Conservation (phyloP, 2,888 invertebrate genomes). For the Troides aeacus region DNA sequence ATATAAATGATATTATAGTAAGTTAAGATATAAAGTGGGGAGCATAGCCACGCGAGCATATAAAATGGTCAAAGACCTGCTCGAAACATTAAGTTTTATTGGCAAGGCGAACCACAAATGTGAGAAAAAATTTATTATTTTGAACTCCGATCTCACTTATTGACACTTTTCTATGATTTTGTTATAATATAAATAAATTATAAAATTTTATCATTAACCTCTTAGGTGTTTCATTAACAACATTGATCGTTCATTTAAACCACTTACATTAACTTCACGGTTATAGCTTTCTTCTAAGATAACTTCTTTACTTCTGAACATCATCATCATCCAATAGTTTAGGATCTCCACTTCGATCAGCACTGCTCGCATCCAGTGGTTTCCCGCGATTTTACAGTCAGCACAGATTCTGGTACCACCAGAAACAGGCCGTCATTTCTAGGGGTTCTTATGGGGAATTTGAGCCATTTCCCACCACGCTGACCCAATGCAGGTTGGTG, state of each 20-base stretch:
- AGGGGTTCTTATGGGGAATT: too few species aligned
- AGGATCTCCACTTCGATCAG: too few species aligned
- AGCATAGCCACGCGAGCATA: neutral
- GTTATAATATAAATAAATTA: neutral
- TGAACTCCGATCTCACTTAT: neutral
- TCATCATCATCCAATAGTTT: too few species aligned
- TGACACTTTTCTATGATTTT: neutral
- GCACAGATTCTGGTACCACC: too few species aligned
- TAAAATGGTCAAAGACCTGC: conserved; percentile 23
- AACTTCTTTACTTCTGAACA: too few species aligned
- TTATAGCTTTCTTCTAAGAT: neutral
- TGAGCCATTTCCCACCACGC: too few species aligned
- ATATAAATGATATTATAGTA: conserved; percentile 17
- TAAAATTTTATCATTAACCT: neutral
- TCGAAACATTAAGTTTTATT: conserved; percentile 17
- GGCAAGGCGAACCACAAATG: conserved; percentile 8
- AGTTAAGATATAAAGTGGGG: conserved; percentile 3
- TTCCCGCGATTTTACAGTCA: too few species aligned
- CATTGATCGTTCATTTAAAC: neutral
- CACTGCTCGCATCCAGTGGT: too few species aligned
- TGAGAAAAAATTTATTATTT: neutral
- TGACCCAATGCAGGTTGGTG: too few species aligned
- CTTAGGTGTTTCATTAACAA: neutral
- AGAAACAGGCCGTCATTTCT: too few species aligned
- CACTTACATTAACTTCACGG: neutral